phyloP scores from a whole-genome alignment of 2,113 vertebrate species.

The Indicator indicator region DNA sequence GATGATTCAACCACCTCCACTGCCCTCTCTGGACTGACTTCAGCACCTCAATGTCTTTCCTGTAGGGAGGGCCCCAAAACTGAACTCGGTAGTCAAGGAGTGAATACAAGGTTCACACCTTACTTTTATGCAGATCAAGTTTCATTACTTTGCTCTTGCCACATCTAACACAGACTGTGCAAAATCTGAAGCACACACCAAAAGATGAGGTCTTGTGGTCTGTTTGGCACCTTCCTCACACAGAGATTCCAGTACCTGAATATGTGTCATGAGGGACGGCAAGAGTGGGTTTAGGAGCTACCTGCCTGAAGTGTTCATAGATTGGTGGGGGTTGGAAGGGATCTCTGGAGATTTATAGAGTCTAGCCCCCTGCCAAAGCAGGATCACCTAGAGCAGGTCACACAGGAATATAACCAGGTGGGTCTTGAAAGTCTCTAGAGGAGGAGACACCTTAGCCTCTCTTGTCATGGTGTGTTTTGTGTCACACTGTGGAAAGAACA shows the following conservation, averaged over 20 bases:
- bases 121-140: fast-evolving
- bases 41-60: too few species aligned
- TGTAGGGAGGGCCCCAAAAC: too few species aligned
- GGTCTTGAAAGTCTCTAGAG: too few species aligned
- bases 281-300: fast-evolving
- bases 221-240: fast-evolving
- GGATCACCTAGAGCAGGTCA: too few species aligned
- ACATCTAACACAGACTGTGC: not conserved
- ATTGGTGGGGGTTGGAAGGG: too few species aligned
- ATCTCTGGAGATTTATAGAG: too few species aligned
- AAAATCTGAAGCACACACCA: not conserved
- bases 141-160: not conserved
- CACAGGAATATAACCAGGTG: too few species aligned
- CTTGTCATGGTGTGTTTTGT: fast-evolving
- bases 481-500: not conserved
- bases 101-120: not conserved
- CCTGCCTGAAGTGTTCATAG: not conserved
- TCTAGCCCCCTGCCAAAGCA: too few species aligned
- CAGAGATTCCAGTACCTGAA: not conserved
- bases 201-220: not conserved
- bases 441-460: too few species aligned
- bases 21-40: too few species aligned
- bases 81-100: too few species aligned
- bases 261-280: not conserved
- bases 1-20: too few species aligned